Conservation (phyloP, 2,113 vertebrate species). For the Pipa parva region DNA sequence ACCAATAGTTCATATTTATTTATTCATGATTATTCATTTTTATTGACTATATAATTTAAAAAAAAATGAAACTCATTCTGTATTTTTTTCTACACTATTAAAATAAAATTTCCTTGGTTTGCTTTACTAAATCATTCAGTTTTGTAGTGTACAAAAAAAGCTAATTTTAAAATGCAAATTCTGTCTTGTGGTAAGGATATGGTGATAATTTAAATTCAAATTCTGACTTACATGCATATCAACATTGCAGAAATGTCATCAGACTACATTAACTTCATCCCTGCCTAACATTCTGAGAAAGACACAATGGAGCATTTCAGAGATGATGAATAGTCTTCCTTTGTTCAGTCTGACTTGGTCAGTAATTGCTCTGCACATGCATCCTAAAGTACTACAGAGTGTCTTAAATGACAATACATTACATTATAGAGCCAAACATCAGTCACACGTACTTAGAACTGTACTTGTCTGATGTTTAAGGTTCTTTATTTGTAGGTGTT, state of each 20-base stretch:
- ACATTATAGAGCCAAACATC: not conserved
- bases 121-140: not conserved
- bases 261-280: slow-evolving; percentile 34
- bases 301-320: slow-evolving; percentile 43
- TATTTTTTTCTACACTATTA: too few species aligned
- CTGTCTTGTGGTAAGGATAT: not conserved
- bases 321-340: slow-evolving; percentile 42
- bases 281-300: slow-evolving; percentile 32
- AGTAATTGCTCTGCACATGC: slow-evolving; percentile 54
- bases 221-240: slow-evolving; percentile 27
- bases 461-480: not conserved
- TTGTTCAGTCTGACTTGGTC: slow-evolving; percentile 46
- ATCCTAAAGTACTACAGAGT: slow-evolving; percentile 5
- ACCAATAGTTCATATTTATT: too few species aligned
- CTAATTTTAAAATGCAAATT: slow-evolving; percentile 13
- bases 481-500: not conserved
- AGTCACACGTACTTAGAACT: not conserved
- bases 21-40: too few species aligned
- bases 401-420: slow-evolving; percentile 10
- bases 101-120: too few species aligned
- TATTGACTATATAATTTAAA: too few species aligned
- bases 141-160: not conserved
- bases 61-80: too few species aligned
- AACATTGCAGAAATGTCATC: slow-evolving; percentile 32
- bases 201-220: slow-evolving; percentile 31